Evolutionary conservation across 2,113 vertebrate species (phyloP).

Genomic region (Larimichthys polyactis): DNA sequence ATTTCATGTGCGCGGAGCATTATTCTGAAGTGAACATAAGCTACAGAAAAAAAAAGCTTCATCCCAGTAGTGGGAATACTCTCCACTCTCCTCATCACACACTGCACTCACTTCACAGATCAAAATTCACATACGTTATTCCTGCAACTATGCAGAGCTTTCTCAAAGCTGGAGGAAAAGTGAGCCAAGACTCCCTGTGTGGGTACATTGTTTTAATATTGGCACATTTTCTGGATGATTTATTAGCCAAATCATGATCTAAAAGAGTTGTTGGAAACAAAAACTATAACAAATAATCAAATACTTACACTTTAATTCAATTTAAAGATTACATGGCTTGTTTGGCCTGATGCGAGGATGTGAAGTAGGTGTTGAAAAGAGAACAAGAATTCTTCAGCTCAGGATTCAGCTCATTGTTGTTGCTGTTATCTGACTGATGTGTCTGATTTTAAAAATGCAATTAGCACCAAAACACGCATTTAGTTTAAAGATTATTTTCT

Average conservation of each 20-base stretch:
- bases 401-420: background rate
- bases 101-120: conserved; percentile 1
- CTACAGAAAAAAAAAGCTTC: background rate
- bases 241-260: conserved; percentile 14
- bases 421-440: background rate
- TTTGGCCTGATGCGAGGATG: background rate
- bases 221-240: background rate
- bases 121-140: conserved; percentile 9
- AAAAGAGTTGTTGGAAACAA: conserved; percentile 4
- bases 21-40: background rate
- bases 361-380: background rate
- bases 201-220: conserved; percentile 15
- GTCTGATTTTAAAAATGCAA: background rate
- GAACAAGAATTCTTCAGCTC: background rate
- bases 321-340: background rate
- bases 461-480: background rate
- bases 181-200: conserved; percentile 17
- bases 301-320: too few relatives aligned
- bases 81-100: conserved; percentile 7
- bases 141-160: background rate
- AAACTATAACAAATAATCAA: background rate
- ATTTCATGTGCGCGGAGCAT: background rate
- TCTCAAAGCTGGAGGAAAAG: conserved; percentile 5
- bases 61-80: conserved; percentile 11
- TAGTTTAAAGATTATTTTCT: background rate